Base-by-base conservation (phyloP, 2,797 vertebrate species). In the Enteromius viviparus region DNA sequence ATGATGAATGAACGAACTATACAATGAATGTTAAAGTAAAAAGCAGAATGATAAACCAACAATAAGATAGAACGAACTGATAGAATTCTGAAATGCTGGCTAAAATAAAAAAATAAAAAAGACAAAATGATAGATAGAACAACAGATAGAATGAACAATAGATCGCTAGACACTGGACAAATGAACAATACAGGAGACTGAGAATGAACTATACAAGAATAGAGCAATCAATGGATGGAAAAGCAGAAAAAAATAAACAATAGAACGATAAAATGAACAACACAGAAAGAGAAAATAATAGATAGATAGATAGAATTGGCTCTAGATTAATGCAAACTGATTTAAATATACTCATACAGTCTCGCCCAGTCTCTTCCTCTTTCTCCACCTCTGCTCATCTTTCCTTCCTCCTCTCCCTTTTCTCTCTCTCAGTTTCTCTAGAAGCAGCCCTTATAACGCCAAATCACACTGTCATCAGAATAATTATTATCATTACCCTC, bases 401-500 rank as follows among this genome's bases (percentile, higher is more conserved):
- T 75, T 55, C 53, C 45, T 29, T 64, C 47, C 49, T 51, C 32
- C 49, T n/a, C 51, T 60, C 37, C 49, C 23, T 78, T 49, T 53
- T n/a, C 26, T 55, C 70, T 74, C 80, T 49, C 58, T 26, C 9
- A 21, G 6, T 60, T 53, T 26, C 81, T 83, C 77, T 68, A 55
- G 32, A 72, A 76, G 42, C 74, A 71, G 66, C 68, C 74, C 64
- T 37, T 68, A 66, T 78, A 78, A 78, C 76, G 75, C 72, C 76
- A 82, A 77, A 77, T 85, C 79, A 77, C 80, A 82, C 65, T 65
- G 58, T 82, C 80, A 82, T 82, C 80, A 55, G 32, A 81, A 82
- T 85, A 85, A 85, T 85, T 82, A 82, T 85, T 78, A 82, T 82
- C 75, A 85, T 85, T 82, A 85, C 65, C 68, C 58, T 47, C 32